Evolutionary conservation across 2,888 invertebrate species (phyloP), one percentile per base, ranked within the genome.

Genomic region (Slavum lentiscoides): DNA sequence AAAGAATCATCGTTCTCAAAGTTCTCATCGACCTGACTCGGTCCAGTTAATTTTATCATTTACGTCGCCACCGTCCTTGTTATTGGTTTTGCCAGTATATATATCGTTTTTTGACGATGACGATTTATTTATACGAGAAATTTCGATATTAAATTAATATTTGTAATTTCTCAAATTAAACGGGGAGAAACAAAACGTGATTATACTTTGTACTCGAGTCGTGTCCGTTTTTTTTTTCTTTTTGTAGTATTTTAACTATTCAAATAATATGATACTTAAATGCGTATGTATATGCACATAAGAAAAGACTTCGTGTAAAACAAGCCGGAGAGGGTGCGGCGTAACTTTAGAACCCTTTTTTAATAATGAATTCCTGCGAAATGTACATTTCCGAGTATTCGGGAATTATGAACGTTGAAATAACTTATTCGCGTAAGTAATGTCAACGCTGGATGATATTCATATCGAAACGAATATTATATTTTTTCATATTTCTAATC

Each of bases 281-380:
- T 43, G 6, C 43, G 30, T 30, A 30, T 30, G 30, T 30, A 4
- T 4, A 4, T 30, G 30, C 4, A 30, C 4, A 39, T 37, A 17
- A 64, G 30, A 7, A 37, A 6, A 8, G 19, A 58, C 37, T 37
- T 6, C 19, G 69, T n/a, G 53, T 58, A 37, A 59, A 43, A 23
- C 39, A 64, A 70, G 13, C 1, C n/a, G 2, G 43, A 73, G 61
- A 61, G 58, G n/a, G 39, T 6, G n/a, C n/a, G 17, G 15, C 1
- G 7, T n/a, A 73, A 66, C 21, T 17, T 66, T 23, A 39, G 58
- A 66, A 74, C 58, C 74, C 55, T 66, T 74, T 74, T 74, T 74
- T 55, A 62, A 53, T 74, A 74, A 74, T 66, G 66, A 58, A 74
- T 74, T 74, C 58, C 39, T 58, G 66, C 39, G 13, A 74, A 74